Percentiles rank a stretch among this genome's conserved stretches.
Evolutionary conservation across 2,888 invertebrate species (phyloP).

Genomic region (Acrobasis consociella): DNA sequence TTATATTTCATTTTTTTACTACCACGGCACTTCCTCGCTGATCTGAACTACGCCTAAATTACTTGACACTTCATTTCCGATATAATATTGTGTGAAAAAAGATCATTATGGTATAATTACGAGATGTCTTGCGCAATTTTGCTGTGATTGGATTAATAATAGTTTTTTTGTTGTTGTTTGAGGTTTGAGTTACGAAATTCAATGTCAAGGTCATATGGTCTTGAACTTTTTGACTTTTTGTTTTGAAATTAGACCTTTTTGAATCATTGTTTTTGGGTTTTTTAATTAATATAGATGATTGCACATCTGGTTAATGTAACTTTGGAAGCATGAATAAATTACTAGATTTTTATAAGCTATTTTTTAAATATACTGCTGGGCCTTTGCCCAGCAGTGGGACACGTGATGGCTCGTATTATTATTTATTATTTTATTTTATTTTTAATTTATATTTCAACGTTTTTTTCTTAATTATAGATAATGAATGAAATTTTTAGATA

Average conservation of each 20-base stretch:
- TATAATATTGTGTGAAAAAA: conserved; percentile 17
- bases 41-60: conserved; percentile 33
- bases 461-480: too few species aligned
- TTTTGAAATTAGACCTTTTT: conserved; percentile 6
- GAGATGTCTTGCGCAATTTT: conserved; percentile 5
- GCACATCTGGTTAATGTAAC: too few species aligned
- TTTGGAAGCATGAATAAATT: too few species aligned
- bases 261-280: conserved; percentile 4
- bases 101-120: conserved; percentile 1
- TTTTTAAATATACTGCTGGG: too few species aligned
- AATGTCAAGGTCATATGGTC: conserved; percentile 8
- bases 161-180: conserved; percentile 2
- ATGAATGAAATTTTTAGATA: too few species aligned
- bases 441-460: too few species aligned
- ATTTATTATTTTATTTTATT: too few species aligned
- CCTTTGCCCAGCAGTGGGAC: too few species aligned
- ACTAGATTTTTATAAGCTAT: too few species aligned
- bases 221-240: background rate
- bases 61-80: conserved; percentile 37
- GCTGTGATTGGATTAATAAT: conserved; percentile 13
- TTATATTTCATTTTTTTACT: conserved; percentile 61
- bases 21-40: conserved; percentile 52
- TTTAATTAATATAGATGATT: too few species aligned
- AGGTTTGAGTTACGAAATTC: conserved; percentile 6
- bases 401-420: too few species aligned